Percentiles rank a stretch among this genome's conserved stretches.
These are phyloP conservation scores for Lithobates pipiens DNA, from an alignment of 2,797 vertebrate species.

Conservation along the genomic window DNA sequence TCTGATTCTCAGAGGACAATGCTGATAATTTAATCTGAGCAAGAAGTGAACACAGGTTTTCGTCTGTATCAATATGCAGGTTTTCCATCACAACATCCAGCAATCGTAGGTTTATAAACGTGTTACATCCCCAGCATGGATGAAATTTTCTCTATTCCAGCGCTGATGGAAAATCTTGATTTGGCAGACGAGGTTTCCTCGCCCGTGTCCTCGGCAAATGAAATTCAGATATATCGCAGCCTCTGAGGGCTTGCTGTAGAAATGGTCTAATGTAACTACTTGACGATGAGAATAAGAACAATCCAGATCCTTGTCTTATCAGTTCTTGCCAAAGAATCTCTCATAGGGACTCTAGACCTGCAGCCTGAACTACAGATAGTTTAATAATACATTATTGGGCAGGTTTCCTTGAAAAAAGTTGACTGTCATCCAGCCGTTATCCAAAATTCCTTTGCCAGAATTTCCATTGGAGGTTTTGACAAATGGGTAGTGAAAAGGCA, in stretches of 20 bases:
- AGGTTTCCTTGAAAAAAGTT: slow-evolving; percentile 53
- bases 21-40: slow-evolving; percentile 24
- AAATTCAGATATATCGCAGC: slow-evolving; percentile 37
- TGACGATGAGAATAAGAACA: slow-evolving; percentile 60
- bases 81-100: slow-evolving; percentile 36
- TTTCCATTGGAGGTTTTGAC: slow-evolving; percentile 50
- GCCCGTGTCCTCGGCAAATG: slow-evolving; percentile 27
- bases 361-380: slow-evolving; percentile 61
- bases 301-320: slow-evolving; percentile 65
- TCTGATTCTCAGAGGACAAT: slow-evolving; percentile 8
- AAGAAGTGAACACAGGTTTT: slow-evolving; percentile 30
- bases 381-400: slow-evolving; percentile 55
- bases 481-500: slow-evolving; percentile 62
- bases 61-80: slow-evolving; percentile 37
- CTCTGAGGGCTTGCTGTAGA: slow-evolving; percentile 23
- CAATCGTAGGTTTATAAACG: slow-evolving; percentile 18
- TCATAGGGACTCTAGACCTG: slow-evolving; percentile 55
- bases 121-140: slow-evolving; percentile 29
- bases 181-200: slow-evolving; percentile 21
- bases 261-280: slow-evolving; percentile 65
- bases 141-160: slow-evolving; percentile 35
- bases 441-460: slow-evolving; percentile 56
- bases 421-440: slow-evolving; percentile 59
- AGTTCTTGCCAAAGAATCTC: slow-evolving; percentile 62
- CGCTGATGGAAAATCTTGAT: slow-evolving; percentile 46